Conservation (phyloP, 2,888 invertebrate species). For the Euproctis similis region DNA sequence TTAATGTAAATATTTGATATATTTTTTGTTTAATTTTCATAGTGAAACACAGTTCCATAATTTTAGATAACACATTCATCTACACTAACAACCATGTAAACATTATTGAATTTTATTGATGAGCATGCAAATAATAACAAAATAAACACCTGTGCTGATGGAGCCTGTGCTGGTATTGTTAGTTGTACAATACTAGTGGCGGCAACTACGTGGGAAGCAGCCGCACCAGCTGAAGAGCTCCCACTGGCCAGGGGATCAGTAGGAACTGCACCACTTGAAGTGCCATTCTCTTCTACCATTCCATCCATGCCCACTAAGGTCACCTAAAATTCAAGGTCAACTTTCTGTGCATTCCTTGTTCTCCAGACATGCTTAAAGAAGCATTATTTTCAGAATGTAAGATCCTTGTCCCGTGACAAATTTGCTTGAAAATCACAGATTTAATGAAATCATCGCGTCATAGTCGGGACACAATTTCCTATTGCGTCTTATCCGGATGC, state of each 20-base stretch:
- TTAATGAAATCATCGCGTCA: constrained; percentile 65
- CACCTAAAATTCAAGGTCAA: constrained; percentile 80
- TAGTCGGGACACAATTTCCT: constrained; percentile 57
- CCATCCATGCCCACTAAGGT: constrained; percentile 86
- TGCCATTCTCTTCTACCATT: constrained; percentile 94
- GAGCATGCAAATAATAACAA: constrained; percentile 21
- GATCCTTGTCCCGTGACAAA: constrained; percentile 31
- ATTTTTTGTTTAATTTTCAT: no score
- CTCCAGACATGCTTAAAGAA: constrained; percentile 37
- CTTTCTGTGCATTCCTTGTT: constrained; percentile 62
- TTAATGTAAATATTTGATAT: no score
- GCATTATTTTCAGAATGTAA: constrained; percentile 31
- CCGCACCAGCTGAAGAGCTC: constrained; percentile 42
- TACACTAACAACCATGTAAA: no score
- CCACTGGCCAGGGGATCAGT: constrained; percentile 51
- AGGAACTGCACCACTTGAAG: constrained; percentile 55
- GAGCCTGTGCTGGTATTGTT: constrained; percentile 80
- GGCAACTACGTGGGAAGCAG: constrained; percentile 65
- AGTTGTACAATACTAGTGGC: constrained; percentile 91
- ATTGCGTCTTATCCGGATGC: constrained; percentile 60
- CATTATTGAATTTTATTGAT: no score
- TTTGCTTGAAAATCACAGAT: constrained; percentile 55
- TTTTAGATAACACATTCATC: no score
- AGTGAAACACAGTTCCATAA: no score
- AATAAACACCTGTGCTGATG: constrained; percentile 79